phyloP scores from a whole-genome alignment of 1,140 invertebrate species.

The Heliconius melpomene region DNA sequence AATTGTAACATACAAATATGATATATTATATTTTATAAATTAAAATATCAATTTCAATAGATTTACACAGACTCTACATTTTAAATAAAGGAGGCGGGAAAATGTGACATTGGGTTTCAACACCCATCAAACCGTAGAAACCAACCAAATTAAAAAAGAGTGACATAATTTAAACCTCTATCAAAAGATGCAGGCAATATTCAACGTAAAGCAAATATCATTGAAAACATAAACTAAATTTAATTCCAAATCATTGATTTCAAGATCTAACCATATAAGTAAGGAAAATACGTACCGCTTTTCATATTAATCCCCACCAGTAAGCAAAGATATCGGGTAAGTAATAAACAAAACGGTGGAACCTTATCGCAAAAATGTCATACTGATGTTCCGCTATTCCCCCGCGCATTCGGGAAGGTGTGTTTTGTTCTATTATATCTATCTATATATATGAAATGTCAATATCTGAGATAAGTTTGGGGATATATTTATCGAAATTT shows the following conservation, averaged over 20 bases:
- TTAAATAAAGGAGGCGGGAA: no score
- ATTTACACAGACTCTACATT: no score
- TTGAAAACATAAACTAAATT: neutral
- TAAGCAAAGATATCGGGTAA: constrained; percentile 30
- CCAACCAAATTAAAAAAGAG: no score
- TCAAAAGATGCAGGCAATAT: no score
- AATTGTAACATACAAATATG: no score
- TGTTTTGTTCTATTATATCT: constrained; percentile 39
- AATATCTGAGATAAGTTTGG: constrained; percentile 25
- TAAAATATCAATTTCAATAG: no score
- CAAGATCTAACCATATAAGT: neutral
- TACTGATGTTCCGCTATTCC: constrained; percentile 51
- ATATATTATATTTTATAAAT: no score
- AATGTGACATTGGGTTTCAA: no score
- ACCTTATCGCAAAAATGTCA: constrained; percentile 62
- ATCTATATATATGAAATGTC: constrained; percentile 29
- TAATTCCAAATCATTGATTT: neutral
- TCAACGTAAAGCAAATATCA: neutral
- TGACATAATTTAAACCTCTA: no score
- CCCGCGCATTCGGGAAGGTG: constrained; percentile 39
- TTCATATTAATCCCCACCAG: constrained; percentile 36
- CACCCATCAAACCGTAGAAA: no score
- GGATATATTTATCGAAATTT: constrained; percentile 12
- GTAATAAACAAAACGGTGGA: constrained; percentile 55
- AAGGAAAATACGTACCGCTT: neutral